Conservation (phyloP, 2,888 invertebrate species). For the Chymomyza amoena region DNA sequence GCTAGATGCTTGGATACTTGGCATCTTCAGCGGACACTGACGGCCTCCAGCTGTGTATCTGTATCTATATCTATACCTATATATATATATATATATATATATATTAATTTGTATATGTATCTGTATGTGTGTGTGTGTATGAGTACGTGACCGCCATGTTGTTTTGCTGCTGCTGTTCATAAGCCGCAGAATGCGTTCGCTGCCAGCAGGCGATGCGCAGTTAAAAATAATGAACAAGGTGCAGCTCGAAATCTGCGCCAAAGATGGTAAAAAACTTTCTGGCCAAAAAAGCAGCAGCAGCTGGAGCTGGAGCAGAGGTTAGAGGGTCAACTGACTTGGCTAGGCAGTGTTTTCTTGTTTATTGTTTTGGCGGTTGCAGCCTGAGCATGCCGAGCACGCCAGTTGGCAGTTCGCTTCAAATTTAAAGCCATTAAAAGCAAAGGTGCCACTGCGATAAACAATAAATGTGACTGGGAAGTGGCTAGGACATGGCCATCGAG, state of each 20-base stretch:
- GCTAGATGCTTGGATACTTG: not conserved
- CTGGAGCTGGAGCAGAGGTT: conserved; percentile 15
- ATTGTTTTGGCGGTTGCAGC: conserved; percentile 60
- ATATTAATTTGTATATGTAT: too few relatives aligned
- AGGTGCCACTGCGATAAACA: conserved; percentile 67
- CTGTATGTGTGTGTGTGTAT: not conserved
- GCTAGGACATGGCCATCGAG: not conserved
- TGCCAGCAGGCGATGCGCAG: conserved; percentile 64
- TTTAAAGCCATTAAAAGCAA: conserved; percentile 67
- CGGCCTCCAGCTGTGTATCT: not conserved
- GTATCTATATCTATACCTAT: not conserved
- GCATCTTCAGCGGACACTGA: not conserved
- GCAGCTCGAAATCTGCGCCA: conserved; percentile 47
- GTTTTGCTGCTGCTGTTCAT: conserved; percentile 41
- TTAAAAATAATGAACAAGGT: conserved; percentile 47
- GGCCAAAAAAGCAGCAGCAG: conserved; percentile 1
- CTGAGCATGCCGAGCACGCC: conserved; percentile 7
- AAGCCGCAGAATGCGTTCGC: conserved; percentile 58
- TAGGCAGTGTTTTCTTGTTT: conserved; percentile 41
- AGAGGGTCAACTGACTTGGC: not conserved
- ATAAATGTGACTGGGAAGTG: conserved; percentile 37
- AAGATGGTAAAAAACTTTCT: conserved; percentile 34
- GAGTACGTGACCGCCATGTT: conserved; percentile 47
- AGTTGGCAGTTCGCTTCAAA: conserved; percentile 61
- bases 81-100: too few relatives aligned